Evolutionary conservation across 2,888 invertebrate genomes (phyloP).

Genomic region (Dusona sp.): DNA sequence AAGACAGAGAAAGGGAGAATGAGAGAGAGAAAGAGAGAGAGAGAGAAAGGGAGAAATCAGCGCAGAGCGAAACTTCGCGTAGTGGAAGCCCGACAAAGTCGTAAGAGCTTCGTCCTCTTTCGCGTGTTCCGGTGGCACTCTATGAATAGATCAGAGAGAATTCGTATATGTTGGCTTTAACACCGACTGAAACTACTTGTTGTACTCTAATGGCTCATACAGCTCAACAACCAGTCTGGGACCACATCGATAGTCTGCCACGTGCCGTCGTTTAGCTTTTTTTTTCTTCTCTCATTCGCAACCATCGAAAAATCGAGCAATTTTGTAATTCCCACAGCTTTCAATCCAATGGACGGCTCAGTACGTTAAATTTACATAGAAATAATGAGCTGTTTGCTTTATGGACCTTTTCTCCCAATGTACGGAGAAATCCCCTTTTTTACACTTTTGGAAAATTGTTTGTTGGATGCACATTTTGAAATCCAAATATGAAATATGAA

Average conservation of each 20-base stretch:
- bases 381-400: background rate
- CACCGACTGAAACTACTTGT: constrained; percentile 64
- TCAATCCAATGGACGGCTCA: background rate
- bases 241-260: constrained; percentile 51
- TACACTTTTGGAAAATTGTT: no score
- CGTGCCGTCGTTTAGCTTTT: constrained; percentile 37
- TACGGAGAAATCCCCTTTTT: background rate
- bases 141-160: constrained; percentile 80
- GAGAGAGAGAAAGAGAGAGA: constrained; percentile 5
- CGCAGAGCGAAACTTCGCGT: constrained; percentile 21
- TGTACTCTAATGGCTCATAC: constrained; percentile 63
- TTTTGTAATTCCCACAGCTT: constrained; percentile 12
- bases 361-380: background rate
- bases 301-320: constrained; percentile 17
- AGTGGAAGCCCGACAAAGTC: constrained; percentile 59
- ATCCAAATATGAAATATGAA: no score
- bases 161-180: constrained; percentile 60
- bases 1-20: constrained; percentile 12
- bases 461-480: no score
- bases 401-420: background rate
- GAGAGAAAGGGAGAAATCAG: constrained; percentile 14
- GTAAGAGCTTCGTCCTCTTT: constrained; percentile 59
- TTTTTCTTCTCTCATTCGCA: background rate
- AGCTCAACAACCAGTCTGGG: constrained; percentile 44
- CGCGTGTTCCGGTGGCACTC: constrained; percentile 69